These are phyloP conservation scores for Hoplostethus atlanticus DNA, from an alignment of 2,797 vertebrate genomes.

Conservation along the genomic window DNA sequence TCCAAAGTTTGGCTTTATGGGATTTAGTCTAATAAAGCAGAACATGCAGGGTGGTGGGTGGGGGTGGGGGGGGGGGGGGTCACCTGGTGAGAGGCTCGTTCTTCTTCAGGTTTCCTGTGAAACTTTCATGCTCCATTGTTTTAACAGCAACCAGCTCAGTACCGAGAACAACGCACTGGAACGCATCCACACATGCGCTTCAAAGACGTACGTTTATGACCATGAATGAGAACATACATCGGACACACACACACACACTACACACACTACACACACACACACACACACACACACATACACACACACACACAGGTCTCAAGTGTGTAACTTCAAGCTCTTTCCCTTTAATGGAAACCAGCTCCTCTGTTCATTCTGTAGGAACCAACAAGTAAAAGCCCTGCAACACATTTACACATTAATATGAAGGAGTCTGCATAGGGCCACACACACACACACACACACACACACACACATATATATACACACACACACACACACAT, in stretches of 20 bases:
- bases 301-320: conserved; percentile 17
- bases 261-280: conserved; percentile 21
- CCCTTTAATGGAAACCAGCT: conserved; percentile 45
- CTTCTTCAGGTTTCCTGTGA: conserved; percentile 2
- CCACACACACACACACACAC: neutral
- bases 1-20: conserved; percentile 32
- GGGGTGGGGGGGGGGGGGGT: neutral
- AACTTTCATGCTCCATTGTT: conserved; percentile 36
- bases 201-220: neutral
- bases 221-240: neutral
- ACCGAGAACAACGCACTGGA: conserved; percentile 45
- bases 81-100: conserved; percentile 28
- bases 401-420: neutral
- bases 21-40: conserved; percentile 19
- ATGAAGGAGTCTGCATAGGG: neutral
- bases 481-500: conserved; percentile 3
- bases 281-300: conserved; percentile 15
- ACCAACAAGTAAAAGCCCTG: conserved; percentile 6
- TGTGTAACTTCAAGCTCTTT: conserved; percentile 59
- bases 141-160: conserved; percentile 31
- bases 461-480: neutral
- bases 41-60: neutral
- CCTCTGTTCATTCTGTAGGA: conserved; percentile 1
- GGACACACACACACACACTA: conserved; percentile 30
- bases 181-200: conserved; percentile 29